Evolutionary conservation across 2,797 vertebrate genomes (phyloP).

Genomic region (Simalia tracyae): DNA sequence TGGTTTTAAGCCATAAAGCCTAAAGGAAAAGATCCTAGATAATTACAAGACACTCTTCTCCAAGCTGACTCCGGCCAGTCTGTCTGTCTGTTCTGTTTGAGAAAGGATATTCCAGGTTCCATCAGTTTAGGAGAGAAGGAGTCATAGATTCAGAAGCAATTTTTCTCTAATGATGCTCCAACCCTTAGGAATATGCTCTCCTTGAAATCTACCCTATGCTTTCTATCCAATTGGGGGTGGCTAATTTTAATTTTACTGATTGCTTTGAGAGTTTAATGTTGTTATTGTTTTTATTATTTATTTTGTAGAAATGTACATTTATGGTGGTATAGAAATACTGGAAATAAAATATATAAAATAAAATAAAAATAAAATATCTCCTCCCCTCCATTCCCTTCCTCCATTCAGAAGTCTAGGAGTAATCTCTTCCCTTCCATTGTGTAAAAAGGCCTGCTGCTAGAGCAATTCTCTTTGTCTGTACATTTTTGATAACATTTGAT

Average conservation of each 20-base stretch:
- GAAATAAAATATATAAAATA: not conserved
- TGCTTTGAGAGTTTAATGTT: not conserved
- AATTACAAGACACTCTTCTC: not conserved
- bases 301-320: not conserved
- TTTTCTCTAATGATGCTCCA: not conserved
- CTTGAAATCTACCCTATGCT: not conserved
- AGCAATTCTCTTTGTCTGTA: not conserved
- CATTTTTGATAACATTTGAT: not conserved
- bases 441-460: not conserved
- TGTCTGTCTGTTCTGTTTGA: not conserved
- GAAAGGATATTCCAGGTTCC: not conserved
- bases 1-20: not conserved
- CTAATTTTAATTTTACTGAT: not conserved
- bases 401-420: not conserved
- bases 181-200: not conserved
- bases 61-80: not conserved
- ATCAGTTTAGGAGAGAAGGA: not conserved
- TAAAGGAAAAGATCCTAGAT: not conserved
- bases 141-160: not conserved
- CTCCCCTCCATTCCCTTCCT: not conserved
- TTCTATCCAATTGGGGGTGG: not conserved
- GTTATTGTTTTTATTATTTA: not conserved
- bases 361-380: not conserved
- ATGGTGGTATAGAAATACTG: not conserved
- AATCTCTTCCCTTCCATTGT: not conserved